Evolutionary conservation across 1,140 invertebrate genomes (phyloP), one percentile per base, ranked within the genome.

Genomic region (Eubasilissa regina): DNA sequence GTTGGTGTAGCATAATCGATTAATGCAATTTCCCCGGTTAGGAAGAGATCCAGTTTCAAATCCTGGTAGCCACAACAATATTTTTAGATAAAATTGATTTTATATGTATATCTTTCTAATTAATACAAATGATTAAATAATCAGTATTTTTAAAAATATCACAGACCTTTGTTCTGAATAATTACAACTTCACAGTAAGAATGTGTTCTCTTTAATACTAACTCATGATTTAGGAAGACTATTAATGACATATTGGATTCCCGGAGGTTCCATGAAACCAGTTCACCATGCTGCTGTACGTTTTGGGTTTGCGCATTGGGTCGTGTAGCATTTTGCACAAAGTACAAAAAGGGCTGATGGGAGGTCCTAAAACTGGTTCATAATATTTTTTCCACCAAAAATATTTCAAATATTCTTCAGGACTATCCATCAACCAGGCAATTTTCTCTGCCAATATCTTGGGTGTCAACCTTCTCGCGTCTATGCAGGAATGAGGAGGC

Each of bases 401-500:
- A 80, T 90, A 91, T 64, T 87, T 86, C 45, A 85, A 83, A 83
- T 92, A 91, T 56, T 88, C 85, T 81, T 92, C 87, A 4, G 83
- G 80, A 84, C 90, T 83, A 1, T 81, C 76, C 3, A 89, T 89
- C 25, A 94, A 82, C 51, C 82, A 83, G 10, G 84, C 84, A 60
- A 94, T 81, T 81, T 91, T 90, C 0, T 86, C 25, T 0, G 89
- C 92, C 77, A 94, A 83, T 1, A 89, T 82, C 77, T 86, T 83
- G 0, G 90, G 87, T 7, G 84, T 81, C 78, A 91, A 93, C 64
- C 90, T 86, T n/a, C 88, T 84, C 0, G 90, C 68, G 84, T 94
- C 87, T 62, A 94, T 92, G 81, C 90, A 93, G 0, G 93, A 93
- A 51, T 84, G 83, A 12, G 83, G 80, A 44, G 88, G 88, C 12